Base-by-base conservation (phyloP, 2,113 vertebrate genomes). In the Ctenomys sociabilis region DNA sequence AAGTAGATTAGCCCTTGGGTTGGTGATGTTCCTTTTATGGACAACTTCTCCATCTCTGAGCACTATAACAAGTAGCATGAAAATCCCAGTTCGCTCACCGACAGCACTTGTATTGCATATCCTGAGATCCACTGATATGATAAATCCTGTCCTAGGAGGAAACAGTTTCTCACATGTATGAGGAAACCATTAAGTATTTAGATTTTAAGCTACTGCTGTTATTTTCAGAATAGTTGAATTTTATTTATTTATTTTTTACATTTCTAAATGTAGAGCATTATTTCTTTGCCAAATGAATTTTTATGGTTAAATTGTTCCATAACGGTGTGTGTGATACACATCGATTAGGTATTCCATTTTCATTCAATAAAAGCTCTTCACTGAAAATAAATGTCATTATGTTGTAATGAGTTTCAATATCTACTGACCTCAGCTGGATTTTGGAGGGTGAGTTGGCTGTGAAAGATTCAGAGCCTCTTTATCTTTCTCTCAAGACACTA, bases 341-440 rank as follows among this genome's bases (percentile, higher is more conserved):
- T 94, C 32, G 37, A 75, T 97, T 97, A 95, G 21, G 32, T 93
- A 97, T 97, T 97, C 96, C 80, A 12, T 88, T 95, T 70, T 94
- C 90, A 94, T 92, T 96, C 84, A 70, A 13, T 94, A 84, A 94
- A 91, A 97, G 93, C 96, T 93, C 94, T 97, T 95, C 83, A 59
- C 85, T 86, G 90, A 96, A 96, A 95, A 95, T 95, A 96, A 95
- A 88, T 91, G 85, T 92, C 91, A 89, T 96, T 97, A 73, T 85
- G 73, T 37, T 77, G 40, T 96, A 96, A 97, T 95, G 95, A 94
- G 94, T 96, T 96, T 95, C 85, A 59, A 8, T 78, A 96, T 97
- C 97, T 94, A 92, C 80, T 94, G 90, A 96, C 97, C 89, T 96
- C 86, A 92, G 88, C 70, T 91, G 88, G 95, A 96, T 94, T 96